Conservation (phyloP, 2,797 vertebrate species). For the Phoebastria nigripes region DNA sequence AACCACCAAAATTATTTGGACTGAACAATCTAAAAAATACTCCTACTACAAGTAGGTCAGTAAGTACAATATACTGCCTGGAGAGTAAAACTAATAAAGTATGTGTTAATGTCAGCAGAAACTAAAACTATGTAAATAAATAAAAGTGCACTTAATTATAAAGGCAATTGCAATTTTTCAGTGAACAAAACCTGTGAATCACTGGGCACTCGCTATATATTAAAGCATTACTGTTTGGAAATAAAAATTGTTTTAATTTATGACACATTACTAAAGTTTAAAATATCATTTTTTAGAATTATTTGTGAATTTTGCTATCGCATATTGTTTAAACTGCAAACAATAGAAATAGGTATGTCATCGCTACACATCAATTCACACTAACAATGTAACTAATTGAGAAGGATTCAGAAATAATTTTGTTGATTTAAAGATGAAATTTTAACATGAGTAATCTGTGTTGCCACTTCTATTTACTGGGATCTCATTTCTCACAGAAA, state of each 20-base stretch:
- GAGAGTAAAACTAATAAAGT: not conserved
- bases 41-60: not conserved
- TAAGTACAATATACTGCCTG: not conserved
- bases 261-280: not conserved
- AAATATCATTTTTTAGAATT: not conserved
- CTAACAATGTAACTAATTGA: not conserved
- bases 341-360: not conserved
- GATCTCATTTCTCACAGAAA: not conserved
- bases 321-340: not conserved
- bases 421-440: not conserved
- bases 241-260: not conserved
- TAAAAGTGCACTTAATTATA: not conserved
- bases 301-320: not conserved
- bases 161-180: constrained; percentile 11
- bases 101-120: not conserved
- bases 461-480: not conserved
- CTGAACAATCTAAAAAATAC: not conserved
- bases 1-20: not conserved
- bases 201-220: not conserved
- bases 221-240: not conserved
- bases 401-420: not conserved
- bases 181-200: not conserved
- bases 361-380: not conserved
- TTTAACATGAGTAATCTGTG: not conserved
- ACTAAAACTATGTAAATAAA: not conserved